phyloP scores from a whole-genome alignment of 1,140 invertebrate species.

The Drosophila punjabiensis region DNA sequence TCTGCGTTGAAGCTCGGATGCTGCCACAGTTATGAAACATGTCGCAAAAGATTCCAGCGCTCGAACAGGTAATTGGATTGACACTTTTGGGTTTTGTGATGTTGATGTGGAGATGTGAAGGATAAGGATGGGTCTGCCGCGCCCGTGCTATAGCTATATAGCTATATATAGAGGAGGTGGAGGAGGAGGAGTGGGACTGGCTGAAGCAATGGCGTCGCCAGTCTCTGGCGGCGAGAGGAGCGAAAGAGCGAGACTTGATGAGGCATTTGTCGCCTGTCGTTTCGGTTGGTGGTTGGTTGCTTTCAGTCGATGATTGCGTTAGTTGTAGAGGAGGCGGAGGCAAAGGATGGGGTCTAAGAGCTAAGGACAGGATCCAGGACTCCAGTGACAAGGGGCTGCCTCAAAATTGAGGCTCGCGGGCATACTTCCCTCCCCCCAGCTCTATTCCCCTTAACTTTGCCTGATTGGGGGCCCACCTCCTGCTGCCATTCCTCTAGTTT shows the following conservation, averaged over 20 bases:
- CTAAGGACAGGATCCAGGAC: constrained; percentile 13
- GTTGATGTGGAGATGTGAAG: constrained; percentile 40
- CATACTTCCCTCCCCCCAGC: constrained; percentile 39
- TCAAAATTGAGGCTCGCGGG: constrained; percentile 74
- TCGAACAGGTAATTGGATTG: constrained; percentile 84
- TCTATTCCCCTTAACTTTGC: constrained; percentile 58
- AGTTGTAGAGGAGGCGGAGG: constrained; percentile 63
- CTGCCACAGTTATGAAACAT: constrained; percentile 79
- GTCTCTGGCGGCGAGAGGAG: constrained; percentile 32
- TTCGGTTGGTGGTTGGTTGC: constrained; percentile 65
- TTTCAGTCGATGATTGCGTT: constrained; percentile 80
- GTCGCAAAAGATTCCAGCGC: constrained; percentile 83
- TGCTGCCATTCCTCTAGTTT: constrained; percentile 22
- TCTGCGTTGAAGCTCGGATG: constrained; percentile 24
- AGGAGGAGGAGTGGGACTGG: constrained; percentile 1
- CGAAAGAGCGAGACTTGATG: constrained; percentile 72
- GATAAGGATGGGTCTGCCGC: constrained; percentile 30
- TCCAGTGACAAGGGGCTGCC: constrained; percentile 36
- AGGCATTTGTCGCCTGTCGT: constrained; percentile 67
- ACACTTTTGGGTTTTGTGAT: constrained; percentile 80
- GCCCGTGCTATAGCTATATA: constrained; percentile 13
- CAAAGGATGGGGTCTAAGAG: neutral
- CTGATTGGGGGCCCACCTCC: constrained; percentile 49
- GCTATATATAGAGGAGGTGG: constrained; percentile 12
- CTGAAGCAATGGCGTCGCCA: constrained; percentile 48